A percentile compares a stretch with the other conserved stretches of the same genome.
Conservation (phyloP, 2,888 invertebrate species). For the Crepidodera aurea region DNA sequence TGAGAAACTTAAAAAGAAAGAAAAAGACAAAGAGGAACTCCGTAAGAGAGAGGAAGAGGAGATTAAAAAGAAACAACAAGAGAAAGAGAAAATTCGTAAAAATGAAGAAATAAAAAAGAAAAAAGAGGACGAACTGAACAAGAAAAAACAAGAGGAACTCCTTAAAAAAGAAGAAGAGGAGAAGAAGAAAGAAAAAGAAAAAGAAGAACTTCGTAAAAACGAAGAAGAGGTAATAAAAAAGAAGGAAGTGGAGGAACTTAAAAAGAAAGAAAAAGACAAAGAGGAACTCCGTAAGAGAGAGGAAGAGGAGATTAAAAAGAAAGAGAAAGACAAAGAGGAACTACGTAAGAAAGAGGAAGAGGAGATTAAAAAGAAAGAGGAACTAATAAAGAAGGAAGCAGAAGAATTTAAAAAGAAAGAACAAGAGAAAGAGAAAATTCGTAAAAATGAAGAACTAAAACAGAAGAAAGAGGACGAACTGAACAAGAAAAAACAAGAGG, state of each 20-base stretch:
- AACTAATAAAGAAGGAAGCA: constrained; percentile 23
- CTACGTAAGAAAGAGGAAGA: constrained; percentile 15
- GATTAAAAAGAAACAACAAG: constrained; percentile 15
- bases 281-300: constrained; percentile 7
- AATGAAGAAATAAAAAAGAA: constrained; percentile 25
- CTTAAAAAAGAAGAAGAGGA: constrained; percentile 33
- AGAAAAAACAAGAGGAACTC: constrained; percentile 31
- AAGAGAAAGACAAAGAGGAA: constrained; percentile 17
- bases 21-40: constrained; percentile 30
- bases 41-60: constrained; percentile 19
- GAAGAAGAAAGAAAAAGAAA: too few relatives aligned
- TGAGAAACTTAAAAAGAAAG: constrained; percentile 21
- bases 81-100: constrained; percentile 20
- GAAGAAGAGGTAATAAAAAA: constrained; percentile 30
- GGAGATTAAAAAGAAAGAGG: constrained; percentile 27
- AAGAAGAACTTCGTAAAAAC: too few relatives aligned
- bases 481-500: constrained; percentile 29
- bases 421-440: constrained; percentile 33
- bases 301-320: constrained; percentile 25
- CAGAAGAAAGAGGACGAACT: constrained; percentile 44
- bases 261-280: constrained; percentile 30
- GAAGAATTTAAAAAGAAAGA: constrained; percentile 29
- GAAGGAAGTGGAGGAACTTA: constrained; percentile 43
- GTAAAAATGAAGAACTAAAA: constrained; percentile 34
- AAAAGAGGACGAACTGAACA: constrained; percentile 23